Conservation (phyloP, 2,113 vertebrate species). For the Podiceps cristatus region DNA sequence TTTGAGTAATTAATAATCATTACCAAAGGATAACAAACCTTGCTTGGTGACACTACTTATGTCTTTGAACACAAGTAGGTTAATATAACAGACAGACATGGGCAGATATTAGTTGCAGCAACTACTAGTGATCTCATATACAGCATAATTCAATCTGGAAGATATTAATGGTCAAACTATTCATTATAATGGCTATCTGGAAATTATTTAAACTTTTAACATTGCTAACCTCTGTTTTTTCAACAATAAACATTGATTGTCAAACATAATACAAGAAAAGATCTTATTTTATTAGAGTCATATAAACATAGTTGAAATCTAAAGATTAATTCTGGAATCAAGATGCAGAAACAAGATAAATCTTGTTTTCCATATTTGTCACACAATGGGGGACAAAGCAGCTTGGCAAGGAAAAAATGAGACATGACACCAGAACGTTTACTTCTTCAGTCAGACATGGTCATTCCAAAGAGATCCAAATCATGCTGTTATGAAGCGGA, state of each 20-base stretch:
- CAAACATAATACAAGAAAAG: neutral
- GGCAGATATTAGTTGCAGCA: neutral
- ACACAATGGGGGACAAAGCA: neutral
- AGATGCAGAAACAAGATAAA: neutral
- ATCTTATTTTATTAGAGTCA: neutral
- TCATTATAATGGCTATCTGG: neutral
- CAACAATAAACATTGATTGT: neutral
- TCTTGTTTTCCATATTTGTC: neutral
- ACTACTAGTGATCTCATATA: neutral
- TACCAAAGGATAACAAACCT: neutral
- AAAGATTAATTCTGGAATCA: neutral
- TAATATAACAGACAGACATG: neutral
- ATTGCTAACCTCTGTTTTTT: neutral
- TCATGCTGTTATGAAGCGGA: neutral
- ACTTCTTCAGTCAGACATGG: neutral
- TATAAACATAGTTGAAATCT: neutral
- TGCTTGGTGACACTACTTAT: neutral
- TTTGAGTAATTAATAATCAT: neutral
- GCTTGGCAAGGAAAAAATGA: neutral
- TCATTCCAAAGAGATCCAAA: neutral
- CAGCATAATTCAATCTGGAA: neutral
- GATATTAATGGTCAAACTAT: neutral
- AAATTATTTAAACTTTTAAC: neutral
- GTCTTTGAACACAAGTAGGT: neutral
- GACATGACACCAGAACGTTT: neutral